Conservation (phyloP, 2,797 vertebrate species). For the Amazonetta brasiliensis region DNA sequence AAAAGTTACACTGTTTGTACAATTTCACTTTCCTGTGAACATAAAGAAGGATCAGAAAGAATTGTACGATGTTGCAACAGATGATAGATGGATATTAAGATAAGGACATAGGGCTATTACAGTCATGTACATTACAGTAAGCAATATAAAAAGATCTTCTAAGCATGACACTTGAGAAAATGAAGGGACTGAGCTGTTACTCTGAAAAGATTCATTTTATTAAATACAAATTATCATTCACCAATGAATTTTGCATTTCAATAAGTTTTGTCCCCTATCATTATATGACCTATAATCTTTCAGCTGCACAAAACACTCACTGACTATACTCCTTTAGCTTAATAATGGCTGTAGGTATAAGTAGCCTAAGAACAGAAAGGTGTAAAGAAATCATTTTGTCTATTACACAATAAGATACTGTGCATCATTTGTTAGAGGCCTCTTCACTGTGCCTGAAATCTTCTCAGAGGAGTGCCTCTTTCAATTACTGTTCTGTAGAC, state of each 20-base stretch:
- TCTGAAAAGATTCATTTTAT: constrained; percentile 41
- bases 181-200: constrained; percentile 50
- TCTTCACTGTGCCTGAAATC: background rate
- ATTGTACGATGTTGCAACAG: constrained; percentile 16
- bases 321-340: background rate
- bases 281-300: background rate
- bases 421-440: background rate
- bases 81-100: constrained; percentile 35
- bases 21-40: background rate
- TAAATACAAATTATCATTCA: constrained; percentile 43
- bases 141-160: constrained; percentile 30
- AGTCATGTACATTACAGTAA: constrained; percentile 38
- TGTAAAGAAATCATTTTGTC: background rate
- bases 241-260: constrained; percentile 25
- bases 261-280: constrained; percentile 13
- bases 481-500: background rate
- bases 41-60: background rate
- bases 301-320: background rate
- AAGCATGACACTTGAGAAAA: constrained; percentile 46
- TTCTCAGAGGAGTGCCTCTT: background rate
- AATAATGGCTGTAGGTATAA: background rate
- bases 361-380: background rate
- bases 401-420: background rate
- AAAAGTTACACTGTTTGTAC: background rate
- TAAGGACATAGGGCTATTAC: background rate